These are phyloP conservation scores for Riparia riparia DNA, from an alignment of 2,113 vertebrate species.

Conservation along the genomic window DNA sequence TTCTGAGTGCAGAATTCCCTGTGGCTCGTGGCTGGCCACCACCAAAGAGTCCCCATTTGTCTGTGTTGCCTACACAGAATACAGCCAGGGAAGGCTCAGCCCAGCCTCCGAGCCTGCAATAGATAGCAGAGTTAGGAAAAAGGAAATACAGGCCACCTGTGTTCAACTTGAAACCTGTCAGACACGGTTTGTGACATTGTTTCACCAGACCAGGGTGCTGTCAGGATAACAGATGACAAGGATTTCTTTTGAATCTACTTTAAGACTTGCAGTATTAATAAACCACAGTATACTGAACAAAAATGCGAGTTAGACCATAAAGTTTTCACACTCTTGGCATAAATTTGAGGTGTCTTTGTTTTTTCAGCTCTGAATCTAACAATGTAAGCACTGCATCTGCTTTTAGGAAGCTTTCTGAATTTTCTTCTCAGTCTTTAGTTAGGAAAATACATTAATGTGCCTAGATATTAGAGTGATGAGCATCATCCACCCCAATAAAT, in stretches of 20 bases:
- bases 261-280: not conserved
- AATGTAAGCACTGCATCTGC: not conserved
- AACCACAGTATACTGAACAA: not conserved
- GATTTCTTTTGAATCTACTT: not conserved
- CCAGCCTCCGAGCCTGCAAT: not conserved
- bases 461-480: not conserved
- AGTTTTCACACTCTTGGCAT: not conserved
- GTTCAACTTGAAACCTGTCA: conserved; percentile 39
- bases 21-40: not conserved
- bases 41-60: not conserved
- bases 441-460: not conserved
- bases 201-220: not conserved
- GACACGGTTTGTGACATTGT: conserved; percentile 3
- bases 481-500: not conserved
- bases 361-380: not conserved
- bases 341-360: not conserved
- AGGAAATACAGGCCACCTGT: not conserved
- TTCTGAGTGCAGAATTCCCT: not conserved
- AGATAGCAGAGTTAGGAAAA: not conserved
- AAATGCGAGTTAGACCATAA: not conserved
- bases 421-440: not conserved
- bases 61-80: not conserved
- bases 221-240: conserved; percentile 28
- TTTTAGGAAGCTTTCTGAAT: not conserved
- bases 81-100: not conserved